Conservation (phyloP, 2,888 invertebrate species). For the Eulithis prunata region DNA sequence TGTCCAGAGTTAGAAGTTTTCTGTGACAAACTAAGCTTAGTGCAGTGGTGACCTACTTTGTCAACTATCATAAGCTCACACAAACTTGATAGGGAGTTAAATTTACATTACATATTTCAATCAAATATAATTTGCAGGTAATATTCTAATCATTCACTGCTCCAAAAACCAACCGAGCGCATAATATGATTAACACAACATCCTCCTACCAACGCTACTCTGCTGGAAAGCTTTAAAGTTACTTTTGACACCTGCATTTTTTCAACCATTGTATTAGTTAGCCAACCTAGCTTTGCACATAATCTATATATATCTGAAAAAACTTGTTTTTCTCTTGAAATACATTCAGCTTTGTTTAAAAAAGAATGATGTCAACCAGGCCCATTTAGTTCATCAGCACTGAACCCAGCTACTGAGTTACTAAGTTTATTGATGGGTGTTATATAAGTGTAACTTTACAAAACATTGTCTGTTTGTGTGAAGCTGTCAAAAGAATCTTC, state of each 20-base stretch:
- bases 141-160: constrained; percentile 27
- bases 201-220: constrained; percentile 15
- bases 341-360: too few species aligned
- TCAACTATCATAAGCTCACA: too few species aligned
- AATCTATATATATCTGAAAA: too few species aligned
- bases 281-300: too few species aligned
- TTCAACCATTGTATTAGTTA: too few species aligned
- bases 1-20: neutral
- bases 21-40: neutral
- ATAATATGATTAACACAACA: constrained; percentile 34
- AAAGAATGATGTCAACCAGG: too few species aligned
- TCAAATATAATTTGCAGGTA: constrained; percentile 17
- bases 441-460: too few species aligned
- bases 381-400: too few species aligned
- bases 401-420: too few species aligned
- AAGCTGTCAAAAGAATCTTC: constrained; percentile 5
- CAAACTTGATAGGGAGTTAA: neutral
- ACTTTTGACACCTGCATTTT: constrained; percentile 14
- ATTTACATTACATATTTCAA: neutral
- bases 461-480: too few species aligned
- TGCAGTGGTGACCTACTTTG: neutral
- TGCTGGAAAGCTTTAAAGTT: neutral
- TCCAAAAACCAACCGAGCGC: constrained; percentile 33
- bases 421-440: too few species aligned
- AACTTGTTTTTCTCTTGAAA: too few species aligned